phyloP scores from a whole-genome alignment of 2,113 vertebrate species.

The Illadopsis cleaveri region DNA sequence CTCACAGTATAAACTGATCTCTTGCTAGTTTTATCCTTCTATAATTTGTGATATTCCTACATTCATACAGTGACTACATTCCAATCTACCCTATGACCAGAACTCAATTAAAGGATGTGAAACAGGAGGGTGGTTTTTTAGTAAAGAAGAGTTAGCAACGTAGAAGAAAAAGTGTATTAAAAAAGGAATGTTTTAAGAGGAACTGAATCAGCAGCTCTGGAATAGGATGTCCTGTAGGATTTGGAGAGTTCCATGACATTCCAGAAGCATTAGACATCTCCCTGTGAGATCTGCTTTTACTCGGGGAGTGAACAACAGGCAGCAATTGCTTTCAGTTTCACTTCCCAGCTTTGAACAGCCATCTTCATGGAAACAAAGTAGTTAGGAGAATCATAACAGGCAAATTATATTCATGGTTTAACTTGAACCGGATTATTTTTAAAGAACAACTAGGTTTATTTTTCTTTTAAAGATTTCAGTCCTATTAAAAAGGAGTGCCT shows the following conservation, averaged over 20 bases:
- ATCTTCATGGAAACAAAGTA: background rate
- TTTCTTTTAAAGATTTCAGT: background rate
- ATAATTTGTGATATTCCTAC: background rate
- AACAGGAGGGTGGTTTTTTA: background rate
- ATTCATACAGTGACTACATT: background rate
- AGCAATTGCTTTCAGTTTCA: background rate
- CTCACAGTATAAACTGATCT: background rate
- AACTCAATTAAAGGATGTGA: background rate
- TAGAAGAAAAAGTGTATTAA: background rate
- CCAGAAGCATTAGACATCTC: accelerated
- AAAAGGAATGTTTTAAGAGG: background rate
- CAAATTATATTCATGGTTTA: background rate
- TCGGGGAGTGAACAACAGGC: background rate
- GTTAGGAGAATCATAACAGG: background rate
- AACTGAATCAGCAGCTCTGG: background rate
- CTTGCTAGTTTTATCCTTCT: background rate
- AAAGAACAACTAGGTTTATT: background rate
- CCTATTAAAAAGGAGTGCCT: background rate
- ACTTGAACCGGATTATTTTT: background rate
- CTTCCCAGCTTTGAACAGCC: background rate
- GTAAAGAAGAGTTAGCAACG: background rate
- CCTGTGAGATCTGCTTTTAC: background rate
- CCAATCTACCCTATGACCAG: background rate
- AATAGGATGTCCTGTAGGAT: background rate
- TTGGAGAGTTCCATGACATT: background rate